A percentile compares a stretch with the other conserved stretches of the same genome.
Conservation (phyloP, 2,113 vertebrate species). For the Colossoma macropomum region DNA sequence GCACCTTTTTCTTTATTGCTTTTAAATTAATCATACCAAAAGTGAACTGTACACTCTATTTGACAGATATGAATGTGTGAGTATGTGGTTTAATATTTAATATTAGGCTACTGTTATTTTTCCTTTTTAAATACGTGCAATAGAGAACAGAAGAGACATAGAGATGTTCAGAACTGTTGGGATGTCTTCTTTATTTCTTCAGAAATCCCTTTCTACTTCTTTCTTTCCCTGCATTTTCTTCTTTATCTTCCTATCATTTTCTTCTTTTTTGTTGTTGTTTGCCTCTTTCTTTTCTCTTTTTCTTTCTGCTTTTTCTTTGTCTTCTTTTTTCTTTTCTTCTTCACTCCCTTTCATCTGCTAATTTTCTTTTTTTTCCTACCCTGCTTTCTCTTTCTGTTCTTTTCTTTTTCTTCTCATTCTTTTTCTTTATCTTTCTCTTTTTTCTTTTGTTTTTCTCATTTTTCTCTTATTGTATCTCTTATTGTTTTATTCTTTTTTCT, state of each 20-base stretch:
- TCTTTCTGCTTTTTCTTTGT: neutral
- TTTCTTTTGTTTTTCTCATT: no score
- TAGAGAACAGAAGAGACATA: neutral
- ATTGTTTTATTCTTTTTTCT: neutral
- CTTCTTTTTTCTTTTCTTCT: neutral
- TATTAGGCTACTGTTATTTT: conserved; percentile 10
- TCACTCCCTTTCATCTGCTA: no score
- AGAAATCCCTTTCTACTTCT: neutral
- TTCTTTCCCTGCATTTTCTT: neutral
- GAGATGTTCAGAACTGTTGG: neutral
- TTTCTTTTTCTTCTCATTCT: neutral
- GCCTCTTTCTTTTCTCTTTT: neutral
- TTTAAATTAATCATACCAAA: conserved; percentile 33
- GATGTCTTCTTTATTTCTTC: neutral
- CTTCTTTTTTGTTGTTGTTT: neutral
- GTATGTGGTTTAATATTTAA: conserved; percentile 37
- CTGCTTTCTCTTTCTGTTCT: neutral
- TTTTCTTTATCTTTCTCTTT: neutral
- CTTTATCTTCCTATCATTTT: neutral
- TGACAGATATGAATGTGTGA: conserved; percentile 46
- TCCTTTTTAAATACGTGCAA: neutral
- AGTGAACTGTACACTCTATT: conserved; percentile 39
- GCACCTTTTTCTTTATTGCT: conserved; percentile 11
- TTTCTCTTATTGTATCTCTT: no score
- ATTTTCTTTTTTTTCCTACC: neutral